Evolutionary conservation across 2,113 vertebrate genomes (phyloP), one percentile per base, ranked within the genome.

Genomic region (Coracopsis vasa): DNA sequence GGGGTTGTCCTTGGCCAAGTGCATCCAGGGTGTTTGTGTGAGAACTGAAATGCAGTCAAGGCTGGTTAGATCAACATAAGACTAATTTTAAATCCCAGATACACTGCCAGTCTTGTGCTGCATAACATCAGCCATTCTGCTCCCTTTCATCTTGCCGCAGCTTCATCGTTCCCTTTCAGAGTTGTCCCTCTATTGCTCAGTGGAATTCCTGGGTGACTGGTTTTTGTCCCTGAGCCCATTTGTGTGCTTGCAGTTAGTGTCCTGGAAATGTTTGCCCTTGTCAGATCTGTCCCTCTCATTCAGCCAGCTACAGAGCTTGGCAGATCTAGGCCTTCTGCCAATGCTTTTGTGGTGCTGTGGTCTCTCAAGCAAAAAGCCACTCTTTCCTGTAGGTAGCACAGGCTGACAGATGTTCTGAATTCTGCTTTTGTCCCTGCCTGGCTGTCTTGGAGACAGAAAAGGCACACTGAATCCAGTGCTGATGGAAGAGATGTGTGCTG

Each of bases 321-420:
- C 94, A 92, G 83, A 71, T 94, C 88, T 65, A 94, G 94, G 94
- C 90, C 88, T 86, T 41, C 82, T 96, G 94, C 92, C 92, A 95
- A 20, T 1, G 56, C 77, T 44, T 80, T 48, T 31, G 45, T 16
- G 4, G 72, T 60, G 51, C 69, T 86, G 35, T 71, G 82, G 90
- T 90, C 75, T 94, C 93, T 92, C 60, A 71, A 64, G 72, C 90
- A 92, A 96, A 96, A 94, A 95, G 72, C 51, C 69, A 18, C 72
- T 91, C 64, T 54, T 37, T 84, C 47, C 80, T 81, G 69, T 53
- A 65, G 67, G 86, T 27, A 11, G 75, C 69, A 89, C 61, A 67
- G 65, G 44, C 88, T 93, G 92, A 56, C 86, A 95, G 95, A 87
- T 96, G 95, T 95, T 93, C 86, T 91, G 51, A 64, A 61, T 92